Evolutionary conservation across 1,140 invertebrate species (phyloP), one percentile per base, ranked within the genome.

Genomic region (Neodiprion pinetum): DNA sequence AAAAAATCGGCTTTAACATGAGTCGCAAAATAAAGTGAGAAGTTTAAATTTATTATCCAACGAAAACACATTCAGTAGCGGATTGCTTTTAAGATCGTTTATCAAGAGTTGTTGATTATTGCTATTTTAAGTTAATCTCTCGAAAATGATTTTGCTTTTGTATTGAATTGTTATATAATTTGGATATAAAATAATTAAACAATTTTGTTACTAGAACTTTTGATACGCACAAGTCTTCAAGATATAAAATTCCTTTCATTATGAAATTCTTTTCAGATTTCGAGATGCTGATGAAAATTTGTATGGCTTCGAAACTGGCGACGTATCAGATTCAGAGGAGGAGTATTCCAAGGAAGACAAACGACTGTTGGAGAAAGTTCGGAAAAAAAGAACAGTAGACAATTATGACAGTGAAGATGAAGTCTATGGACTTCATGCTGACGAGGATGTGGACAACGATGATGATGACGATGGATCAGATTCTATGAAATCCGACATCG

Each of bases 251-350:
- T 61, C 9, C 5, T 5, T 9, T 61, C 53, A 61, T 61, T 61
- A 1, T 12, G 11, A 61, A 4, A 61, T 61, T 61, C 8, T 61
- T 9, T 61, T 61, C 4, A 61, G 53, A 61, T 61, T 61, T 61
- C 53, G 53, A 14, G 9, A 17, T 17, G 53, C 11, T 14, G 53
- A 12, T 12, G n/a, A 61, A 61, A 61, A 77, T 67, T 67, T 71
- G 74, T 74, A 72, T 14, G 73, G 80, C 23, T 47, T 81, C 17
- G 75, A 85, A 50, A 78, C 82, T 1, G 71, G 93, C 84, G 90
- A 92, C 76, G 87, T 91, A 8, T 91, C 92, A 12, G 92, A 93
- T 80, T 95, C 93, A 3, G 94, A 94, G 78, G 90, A 94, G 81
- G 93, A 94, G 75, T 93, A 93, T 80, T 90, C 91, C 28, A 89